Percentiles rank a stretch among this genome's conserved stretches.
Evolutionary conservation across 2,113 vertebrate genomes (phyloP).

Genomic region (Neotoma lepida): DNA sequence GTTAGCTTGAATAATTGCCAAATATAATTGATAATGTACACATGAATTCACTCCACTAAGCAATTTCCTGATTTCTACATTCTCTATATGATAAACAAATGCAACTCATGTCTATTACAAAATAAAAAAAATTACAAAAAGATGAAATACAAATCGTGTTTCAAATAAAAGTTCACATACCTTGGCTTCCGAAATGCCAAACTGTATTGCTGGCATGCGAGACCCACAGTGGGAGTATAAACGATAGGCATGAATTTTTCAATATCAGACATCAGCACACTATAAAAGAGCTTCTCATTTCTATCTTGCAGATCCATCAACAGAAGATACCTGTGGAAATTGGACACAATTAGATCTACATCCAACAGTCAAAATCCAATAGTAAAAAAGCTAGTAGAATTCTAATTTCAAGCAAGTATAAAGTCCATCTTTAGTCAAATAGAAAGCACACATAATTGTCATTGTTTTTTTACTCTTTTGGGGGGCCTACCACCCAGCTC

Average conservation of each 20-base stretch:
- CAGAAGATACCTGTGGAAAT: conserved; percentile 92
- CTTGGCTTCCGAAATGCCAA: conserved; percentile 94
- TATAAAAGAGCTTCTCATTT: conserved; percentile 98
- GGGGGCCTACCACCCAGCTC: too few species aligned
- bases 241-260: conserved; percentile 98
- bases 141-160: conserved; percentile 64
- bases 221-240: conserved; percentile 97
- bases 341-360: conserved; percentile 72
- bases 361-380: conserved; percentile 47
- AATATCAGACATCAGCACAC: conserved; percentile 91
- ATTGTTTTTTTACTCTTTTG: too few species aligned
- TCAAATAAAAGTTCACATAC: conserved; percentile 87
- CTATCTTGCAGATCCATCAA: conserved; percentile 97
- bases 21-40: background rate
- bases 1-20: background rate
- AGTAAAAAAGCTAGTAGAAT: background rate
- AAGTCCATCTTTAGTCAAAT: background rate
- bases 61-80: background rate
- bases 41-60: background rate
- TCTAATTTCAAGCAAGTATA: conserved; percentile 49
- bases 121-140: conserved; percentile 53
- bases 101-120: background rate
- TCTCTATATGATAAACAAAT: background rate
- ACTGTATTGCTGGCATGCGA: conserved; percentile 97
- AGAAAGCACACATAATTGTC: background rate